Percentiles rank a stretch among this genome's conserved stretches.
phyloP scores from a whole-genome alignment of 2,888 invertebrate genomes.

The Automeris io region DNA sequence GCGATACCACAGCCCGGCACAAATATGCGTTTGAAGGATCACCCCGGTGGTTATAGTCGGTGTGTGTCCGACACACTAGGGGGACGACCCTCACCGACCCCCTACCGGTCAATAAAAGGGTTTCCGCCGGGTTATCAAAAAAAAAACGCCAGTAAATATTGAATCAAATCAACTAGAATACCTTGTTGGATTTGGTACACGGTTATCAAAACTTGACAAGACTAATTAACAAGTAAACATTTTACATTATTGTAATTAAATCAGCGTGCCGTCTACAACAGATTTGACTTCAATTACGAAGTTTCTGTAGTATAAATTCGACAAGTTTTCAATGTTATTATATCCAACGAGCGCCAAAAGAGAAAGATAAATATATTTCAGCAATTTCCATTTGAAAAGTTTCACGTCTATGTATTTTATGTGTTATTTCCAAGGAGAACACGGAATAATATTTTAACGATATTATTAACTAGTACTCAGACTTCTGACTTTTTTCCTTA shows the following conservation, averaged over 20 bases:
- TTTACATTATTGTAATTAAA: slow-evolving; percentile 20
- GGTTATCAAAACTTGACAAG: not conserved
- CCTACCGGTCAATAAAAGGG: too few species aligned
- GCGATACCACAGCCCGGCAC: too few species aligned
- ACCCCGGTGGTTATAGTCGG: too few species aligned
- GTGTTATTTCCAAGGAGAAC: slow-evolving; percentile 27
- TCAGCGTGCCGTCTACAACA: slow-evolving; percentile 17
- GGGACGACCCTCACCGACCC: too few species aligned
- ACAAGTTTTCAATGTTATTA: slow-evolving; percentile 25
- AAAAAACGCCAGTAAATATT: too few species aligned
- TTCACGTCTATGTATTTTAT: slow-evolving; percentile 17
- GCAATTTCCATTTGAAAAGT: slow-evolving; percentile 23
- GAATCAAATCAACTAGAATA: too few species aligned
- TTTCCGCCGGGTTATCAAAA: too few species aligned
- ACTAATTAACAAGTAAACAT: slow-evolving; percentile 7
- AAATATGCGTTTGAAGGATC: too few species aligned
- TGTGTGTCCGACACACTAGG: too few species aligned
- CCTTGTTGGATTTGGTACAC: not conserved
- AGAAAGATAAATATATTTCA: slow-evolving; percentile 26
- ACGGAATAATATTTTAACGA: slow-evolving; percentile 14
- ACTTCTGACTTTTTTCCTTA: not conserved
- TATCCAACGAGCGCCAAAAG: slow-evolving; percentile 23
- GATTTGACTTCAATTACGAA: slow-evolving; percentile 12
- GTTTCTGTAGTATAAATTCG: slow-evolving; percentile 10
- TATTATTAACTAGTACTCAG: too few species aligned